Evolutionary conservation across 2,888 invertebrate genomes (phyloP), one percentile per base, ranked within the genome.

Genomic region (Polymixis lichenea): DNA sequence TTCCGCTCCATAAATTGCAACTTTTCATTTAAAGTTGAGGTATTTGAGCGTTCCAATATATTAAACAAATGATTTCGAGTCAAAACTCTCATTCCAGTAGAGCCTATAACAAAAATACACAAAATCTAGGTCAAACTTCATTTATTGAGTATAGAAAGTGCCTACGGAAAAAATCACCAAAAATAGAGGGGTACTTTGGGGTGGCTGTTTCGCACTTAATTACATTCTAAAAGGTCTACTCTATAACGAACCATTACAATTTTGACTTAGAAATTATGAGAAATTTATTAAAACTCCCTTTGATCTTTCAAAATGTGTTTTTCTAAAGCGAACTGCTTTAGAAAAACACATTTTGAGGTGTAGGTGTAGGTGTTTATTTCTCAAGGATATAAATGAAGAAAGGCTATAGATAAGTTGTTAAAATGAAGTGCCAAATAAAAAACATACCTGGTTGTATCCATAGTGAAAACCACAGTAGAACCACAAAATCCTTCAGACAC

Each of bases 31-130:
- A 62, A 62, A 15, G 7, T n/a, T 43, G n/a, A 38, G 58, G 25
- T 25, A 25, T 17, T 25, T 25, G 25, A 25, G 38, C 38, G 22
- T 61, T 61, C 38, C 61, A 61, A 15, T 38, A 61, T n/a, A 61
- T 38, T 61, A 38, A 61, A n/a, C 25, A 43, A 43, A 17, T 43
- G 11, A 67, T 38, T 67, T 67, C 17, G 3, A 67, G 38, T 38
- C 53, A 67, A 49, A 55, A 67, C 9, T 28, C 32, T 53, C 22
- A 32, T 66, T 66, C 28, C 53, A 67, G 66, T 38, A 67, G 53
- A 17, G 17, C 32, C 32, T 38, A n/a, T 17, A 28, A 67, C n/a
- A 67, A 38, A 64, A 64, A 25, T 17, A 49, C 46, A 25, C 46
- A 25, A 25, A 25, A 49, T 25, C 17, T 49, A 64, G 25, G 49